Base-by-base conservation (phyloP, 2,888 invertebrate species). In the Pandemis heparana region DNA sequence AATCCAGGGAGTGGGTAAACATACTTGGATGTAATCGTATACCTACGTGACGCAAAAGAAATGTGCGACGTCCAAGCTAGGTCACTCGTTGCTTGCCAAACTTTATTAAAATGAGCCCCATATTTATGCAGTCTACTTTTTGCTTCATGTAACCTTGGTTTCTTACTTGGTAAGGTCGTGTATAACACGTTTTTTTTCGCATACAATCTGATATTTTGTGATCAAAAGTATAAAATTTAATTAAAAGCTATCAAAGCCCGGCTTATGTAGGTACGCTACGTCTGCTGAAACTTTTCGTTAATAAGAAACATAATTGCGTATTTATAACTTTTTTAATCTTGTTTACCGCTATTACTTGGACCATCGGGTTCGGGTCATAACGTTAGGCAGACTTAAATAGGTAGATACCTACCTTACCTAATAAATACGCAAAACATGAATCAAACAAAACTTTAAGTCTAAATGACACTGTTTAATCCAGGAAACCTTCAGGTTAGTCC, bases 1-100 rank as follows among this genome's bases (percentile, higher is more conserved):
- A 75, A 75, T 75, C 75, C 68, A 75, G 68, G 59, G 62, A 41
- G 63, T 56, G 62, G 68, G 68, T 73, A 64, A 73, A 73, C 73
- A 73, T 68, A 59, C 73, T 73, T 68, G 68, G 63, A 23, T 62
- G 59, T 69, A 73, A 69, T 59, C 68, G 63, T 59, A 63, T 46
- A 63, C 66, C 32, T 16, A 10, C 12, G 32, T 73, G 73, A 73
- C 73, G 73, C 59, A 69, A 69, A 59, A 16, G 56, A 56, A 63
- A 63, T 16, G 64, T 60, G 5, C 23, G 43, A n/a, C 63, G 48
- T 23, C 68, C 46, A 39, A 43, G 38, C 39, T 46, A 62, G 63
- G 39, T 32, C 64, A 39, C 16, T 38, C 41, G 60, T 41, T 39
- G 48, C 43, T 71, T 60, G 46, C 38, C 48, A 23, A 64, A 48